Conservation (phyloP, 2,113 vertebrate species). For the Romanogobio albipinnatus region DNA sequence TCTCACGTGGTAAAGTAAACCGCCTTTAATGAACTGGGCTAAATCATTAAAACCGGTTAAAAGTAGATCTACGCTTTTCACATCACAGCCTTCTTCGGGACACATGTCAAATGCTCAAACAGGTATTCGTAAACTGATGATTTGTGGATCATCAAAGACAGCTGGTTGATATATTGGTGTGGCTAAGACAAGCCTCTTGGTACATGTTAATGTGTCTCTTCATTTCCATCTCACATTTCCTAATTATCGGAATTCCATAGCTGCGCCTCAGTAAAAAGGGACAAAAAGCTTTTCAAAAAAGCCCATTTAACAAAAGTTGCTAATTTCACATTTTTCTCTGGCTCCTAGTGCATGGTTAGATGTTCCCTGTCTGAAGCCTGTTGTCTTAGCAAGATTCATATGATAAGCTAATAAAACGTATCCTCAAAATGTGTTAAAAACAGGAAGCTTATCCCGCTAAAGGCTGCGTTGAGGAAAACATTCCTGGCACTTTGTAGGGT, state of each 20-base stretch:
- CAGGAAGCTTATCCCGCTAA: constrained; percentile 17
- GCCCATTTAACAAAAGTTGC: not conserved
- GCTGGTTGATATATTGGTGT: too few species aligned
- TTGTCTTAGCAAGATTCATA: constrained; percentile 21
- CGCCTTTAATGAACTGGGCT: too few species aligned
- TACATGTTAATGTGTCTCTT: too few species aligned
- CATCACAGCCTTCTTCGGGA: too few species aligned
- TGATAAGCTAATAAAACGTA: constrained; percentile 24
- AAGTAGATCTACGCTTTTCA: too few species aligned
- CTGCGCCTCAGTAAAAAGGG: not conserved
- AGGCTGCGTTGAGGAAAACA: constrained; percentile 13
- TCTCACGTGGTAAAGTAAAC: too few species aligned
- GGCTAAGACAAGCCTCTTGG: too few species aligned
- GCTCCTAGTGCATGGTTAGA: not conserved
- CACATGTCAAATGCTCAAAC: too few species aligned
- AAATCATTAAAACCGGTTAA: too few species aligned
- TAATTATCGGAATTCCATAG: constrained; percentile 4
- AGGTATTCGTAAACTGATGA: too few species aligned
- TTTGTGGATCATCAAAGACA: too few species aligned
- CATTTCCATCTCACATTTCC: not conserved
- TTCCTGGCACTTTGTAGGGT: constrained; percentile 36
- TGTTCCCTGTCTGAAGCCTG: not conserved
- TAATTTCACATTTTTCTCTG: not conserved
- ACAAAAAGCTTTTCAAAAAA: not conserved
- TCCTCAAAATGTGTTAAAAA: constrained; percentile 41